A percentile compares a stretch with the other conserved stretches of the same genome.
These are phyloP conservation scores for Athene cunicularia DNA, from an alignment of 2,113 vertebrate genomes.

Conservation along the genomic window DNA sequence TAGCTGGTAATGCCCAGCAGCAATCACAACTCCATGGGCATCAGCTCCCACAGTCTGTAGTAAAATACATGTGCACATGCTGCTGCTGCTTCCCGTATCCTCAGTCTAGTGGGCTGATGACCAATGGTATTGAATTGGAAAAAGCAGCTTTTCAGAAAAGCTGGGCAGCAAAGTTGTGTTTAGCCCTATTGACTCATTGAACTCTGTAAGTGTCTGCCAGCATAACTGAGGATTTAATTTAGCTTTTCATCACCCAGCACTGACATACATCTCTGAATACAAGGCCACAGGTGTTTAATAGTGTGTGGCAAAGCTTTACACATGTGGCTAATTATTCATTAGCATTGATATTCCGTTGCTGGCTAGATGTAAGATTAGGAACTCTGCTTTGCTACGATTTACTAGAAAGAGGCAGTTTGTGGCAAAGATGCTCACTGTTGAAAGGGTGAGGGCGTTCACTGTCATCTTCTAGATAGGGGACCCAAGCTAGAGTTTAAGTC, in stretches of 20 bases:
- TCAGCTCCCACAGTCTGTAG: not conserved
- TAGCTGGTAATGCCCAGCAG: not conserved
- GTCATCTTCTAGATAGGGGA: not conserved
- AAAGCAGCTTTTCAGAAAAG: not conserved
- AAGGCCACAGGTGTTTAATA: not conserved
- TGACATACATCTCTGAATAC: not conserved
- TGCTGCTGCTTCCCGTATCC: not conserved
- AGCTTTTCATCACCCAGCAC: not conserved
- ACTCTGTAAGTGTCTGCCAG: not conserved
- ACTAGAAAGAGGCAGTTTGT: not conserved
- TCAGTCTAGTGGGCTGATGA: not conserved
- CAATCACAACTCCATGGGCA: not conserved
- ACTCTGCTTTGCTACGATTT: not conserved
- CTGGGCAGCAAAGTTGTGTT: not conserved
- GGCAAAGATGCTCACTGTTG: not conserved
- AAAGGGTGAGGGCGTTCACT: not conserved
- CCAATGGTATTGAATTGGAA: accelerated
- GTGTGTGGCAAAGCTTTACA: not conserved
- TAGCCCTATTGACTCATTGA: not conserved
- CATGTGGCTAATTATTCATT: not conserved
- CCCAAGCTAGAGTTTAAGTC: not conserved
- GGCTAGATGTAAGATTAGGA: not conserved
- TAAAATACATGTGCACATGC: not conserved
- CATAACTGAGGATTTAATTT: not conserved
- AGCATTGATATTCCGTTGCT: not conserved